Evolutionary conservation across 2,888 invertebrate species (phyloP).

Genomic region (Ennomos fuscantarius): DNA sequence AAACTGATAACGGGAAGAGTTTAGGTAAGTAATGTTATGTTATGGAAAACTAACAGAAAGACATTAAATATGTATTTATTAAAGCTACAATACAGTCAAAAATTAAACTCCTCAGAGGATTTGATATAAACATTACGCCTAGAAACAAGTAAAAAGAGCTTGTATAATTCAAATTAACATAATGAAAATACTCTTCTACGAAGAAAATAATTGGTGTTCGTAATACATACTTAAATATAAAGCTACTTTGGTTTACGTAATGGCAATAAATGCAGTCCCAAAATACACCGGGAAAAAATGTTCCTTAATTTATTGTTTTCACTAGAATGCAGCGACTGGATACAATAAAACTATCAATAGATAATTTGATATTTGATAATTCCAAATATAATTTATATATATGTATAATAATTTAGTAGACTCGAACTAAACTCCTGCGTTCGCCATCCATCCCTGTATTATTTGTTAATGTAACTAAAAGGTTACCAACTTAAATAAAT

Average conservation of each 20-base stretch:
- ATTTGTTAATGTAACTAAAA: neutral
- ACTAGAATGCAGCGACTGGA: conserved; percentile 2
- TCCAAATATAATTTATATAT: too few relatives aligned
- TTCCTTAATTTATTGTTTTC: neutral
- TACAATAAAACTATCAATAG: neutral
- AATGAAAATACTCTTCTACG: neutral
- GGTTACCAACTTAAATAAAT: too few relatives aligned
- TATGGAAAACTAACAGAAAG: conserved; percentile 3
- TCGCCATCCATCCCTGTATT: conserved; percentile 12
- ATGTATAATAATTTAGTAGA: neutral
- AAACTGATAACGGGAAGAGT: neutral
- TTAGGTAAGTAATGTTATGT: too few relatives aligned
- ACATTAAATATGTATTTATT: conserved; percentile 31
- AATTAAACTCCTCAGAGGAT: conserved; percentile 21
- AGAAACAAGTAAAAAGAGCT: conserved; percentile 3
- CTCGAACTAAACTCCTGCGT: conserved; percentile 1
- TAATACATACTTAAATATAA: neutral
- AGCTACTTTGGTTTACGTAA: conserved; percentile 7
- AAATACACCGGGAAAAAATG: neutral
- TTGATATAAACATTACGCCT: neutral
- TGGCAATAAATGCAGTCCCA: conserved; percentile 7
- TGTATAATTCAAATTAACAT: neutral
- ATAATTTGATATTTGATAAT: too few relatives aligned
- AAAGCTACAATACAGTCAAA: conserved; percentile 32
- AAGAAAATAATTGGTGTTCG: conserved; percentile 5